A percentile compares a stretch with the other conserved stretches of the same genome.
These are phyloP conservation scores for Cyprinodon diabolis DNA, from an alignment of 2,797 vertebrate genomes.

Conservation along the genomic window DNA sequence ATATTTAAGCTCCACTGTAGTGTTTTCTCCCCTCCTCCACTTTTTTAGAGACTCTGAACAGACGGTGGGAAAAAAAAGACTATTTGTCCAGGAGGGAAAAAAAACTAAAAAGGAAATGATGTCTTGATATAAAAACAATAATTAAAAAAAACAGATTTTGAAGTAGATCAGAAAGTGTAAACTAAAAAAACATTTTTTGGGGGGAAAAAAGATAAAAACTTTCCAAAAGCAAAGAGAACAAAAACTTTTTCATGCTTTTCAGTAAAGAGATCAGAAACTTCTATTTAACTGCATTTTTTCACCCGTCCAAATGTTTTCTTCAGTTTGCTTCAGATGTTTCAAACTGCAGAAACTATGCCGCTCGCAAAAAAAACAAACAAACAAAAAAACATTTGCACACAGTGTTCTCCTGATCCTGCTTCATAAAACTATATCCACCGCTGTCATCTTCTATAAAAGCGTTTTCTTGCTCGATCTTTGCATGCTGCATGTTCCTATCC, in stretches of 20 bases:
- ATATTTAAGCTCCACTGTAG: slow-evolving; percentile 59
- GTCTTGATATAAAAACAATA: slow-evolving; percentile 32
- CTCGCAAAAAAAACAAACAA: slow-evolving; percentile 45
- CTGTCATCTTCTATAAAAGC: slow-evolving; percentile 74
- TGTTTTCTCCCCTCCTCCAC: slow-evolving; percentile 69
- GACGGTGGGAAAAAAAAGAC: slow-evolving; percentile 45
- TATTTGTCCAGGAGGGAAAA: slow-evolving; percentile 18
- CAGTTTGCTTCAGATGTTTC: slow-evolving; percentile 45
- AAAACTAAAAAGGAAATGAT: slow-evolving; percentile 35
- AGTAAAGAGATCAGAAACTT: slow-evolving; percentile 7
- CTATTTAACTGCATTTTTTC: slow-evolving; percentile 4
- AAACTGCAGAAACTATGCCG: slow-evolving; percentile 62
- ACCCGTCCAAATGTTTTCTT: slow-evolving; percentile 2
- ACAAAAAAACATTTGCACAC: slow-evolving; percentile 41
- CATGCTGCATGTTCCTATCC: slow-evolving; percentile 59
- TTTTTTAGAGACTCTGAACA: slow-evolving; percentile 64
- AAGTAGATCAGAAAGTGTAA: slow-evolving; percentile 4
- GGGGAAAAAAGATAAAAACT: slow-evolving; percentile 51
- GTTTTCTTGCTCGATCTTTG: slow-evolving; percentile 23
- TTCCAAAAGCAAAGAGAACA: slow-evolving; percentile 40
- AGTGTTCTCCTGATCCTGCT: slow-evolving; percentile 53
- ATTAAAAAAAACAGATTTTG: slow-evolving; percentile 36
- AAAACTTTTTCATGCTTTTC: slow-evolving; percentile 59
- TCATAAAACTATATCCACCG: slow-evolving; percentile 59
- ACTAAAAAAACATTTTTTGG: slow-evolving; percentile 2